Conservation (phyloP, 1,140 invertebrate genomes). For the Drosophila sturtevanti region DNA sequence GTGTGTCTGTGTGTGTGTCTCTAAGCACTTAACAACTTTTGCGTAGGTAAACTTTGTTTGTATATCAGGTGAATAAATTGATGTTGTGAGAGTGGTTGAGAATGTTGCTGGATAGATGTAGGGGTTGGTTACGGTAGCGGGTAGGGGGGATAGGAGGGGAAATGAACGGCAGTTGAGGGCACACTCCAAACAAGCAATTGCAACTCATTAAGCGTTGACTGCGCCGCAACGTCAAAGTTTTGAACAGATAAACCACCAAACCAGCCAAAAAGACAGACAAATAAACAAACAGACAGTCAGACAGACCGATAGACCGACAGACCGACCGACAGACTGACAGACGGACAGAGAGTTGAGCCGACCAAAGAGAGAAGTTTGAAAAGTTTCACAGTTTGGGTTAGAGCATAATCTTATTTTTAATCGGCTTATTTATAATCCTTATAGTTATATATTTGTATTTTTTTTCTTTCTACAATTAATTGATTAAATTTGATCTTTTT, state of each 20-base stretch:
- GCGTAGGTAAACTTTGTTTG: slow-evolving; percentile 68
- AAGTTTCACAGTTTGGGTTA: neutral
- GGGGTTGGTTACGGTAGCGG: no score
- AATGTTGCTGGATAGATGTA: no score
- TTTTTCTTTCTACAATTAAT: no score
- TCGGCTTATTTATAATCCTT: no score
- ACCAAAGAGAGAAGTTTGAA: neutral
- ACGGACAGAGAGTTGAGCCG: neutral
- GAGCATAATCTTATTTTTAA: no score
- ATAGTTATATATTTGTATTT: no score
- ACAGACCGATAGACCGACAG: neutral
- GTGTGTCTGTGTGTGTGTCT: slow-evolving; percentile 43
- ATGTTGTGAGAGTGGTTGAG: neutral
- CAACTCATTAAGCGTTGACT: slow-evolving; percentile 76
- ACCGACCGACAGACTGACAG: neutral
- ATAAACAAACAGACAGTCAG: neutral
- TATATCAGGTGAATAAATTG: slow-evolving; percentile 9
- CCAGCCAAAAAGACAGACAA: neutral
- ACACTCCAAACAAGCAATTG: slow-evolving; percentile 72
- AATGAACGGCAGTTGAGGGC: neutral
- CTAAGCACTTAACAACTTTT: slow-evolving; percentile 69
- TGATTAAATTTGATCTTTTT: no score
- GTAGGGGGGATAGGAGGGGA: neutral
- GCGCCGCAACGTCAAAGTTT: slow-evolving; percentile 61
- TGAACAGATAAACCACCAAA: slow-evolving; percentile 41